Base-by-base conservation (phyloP, 92 coral and sea anemone species). In the Galaxea fascicularis region DNA sequence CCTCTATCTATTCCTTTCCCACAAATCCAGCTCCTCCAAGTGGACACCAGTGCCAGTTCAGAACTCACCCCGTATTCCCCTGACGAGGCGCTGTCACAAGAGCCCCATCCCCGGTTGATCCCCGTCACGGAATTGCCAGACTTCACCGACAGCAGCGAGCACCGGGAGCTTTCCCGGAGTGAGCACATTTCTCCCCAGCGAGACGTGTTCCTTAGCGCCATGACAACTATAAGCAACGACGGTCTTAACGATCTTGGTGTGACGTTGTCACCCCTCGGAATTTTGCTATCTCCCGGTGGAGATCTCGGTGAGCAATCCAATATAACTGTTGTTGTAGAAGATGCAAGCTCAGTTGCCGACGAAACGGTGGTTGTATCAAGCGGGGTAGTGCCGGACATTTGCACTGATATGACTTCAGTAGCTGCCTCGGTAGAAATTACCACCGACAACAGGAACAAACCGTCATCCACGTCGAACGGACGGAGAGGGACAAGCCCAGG, bases 341-440 rank as follows among this genome's bases (percentile, higher is more conserved):
- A 79, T 10, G 47, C 26, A 2, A 56, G 57, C 16, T 64, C 77
- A 22, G 86, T 27, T 12, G 16, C 28, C 5, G 73, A 65, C 20
- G 89, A 77, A 15, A 30, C 47, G 63, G 21, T 25, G 12, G 52
- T 35, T 54, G 57, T n/a, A 10, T 54, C 77, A 3, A 69, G 25
- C 69, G 68, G 65, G 16, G 78, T 75, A 10, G 31, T 77, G 20
- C 68, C 82, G 47, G 74, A 68, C 20, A 13, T n/a, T 10, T 84
- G 83, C 47, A 65, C 85, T 17, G 95, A 90, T 35, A 81, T 91
- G 83, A 88, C 87, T 29, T 74, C 92, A 22, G 82, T 91, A 47
- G 95, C 95, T 16, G 95, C 95, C 27, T 91, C 95, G 45, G 92
- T 91, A 24, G 95, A 91, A 68, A 53, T 91, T 53, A 52, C 84